phyloP scores from a whole-genome alignment of 2,888 invertebrate genomes.

The Cheilosia variabilis region DNA sequence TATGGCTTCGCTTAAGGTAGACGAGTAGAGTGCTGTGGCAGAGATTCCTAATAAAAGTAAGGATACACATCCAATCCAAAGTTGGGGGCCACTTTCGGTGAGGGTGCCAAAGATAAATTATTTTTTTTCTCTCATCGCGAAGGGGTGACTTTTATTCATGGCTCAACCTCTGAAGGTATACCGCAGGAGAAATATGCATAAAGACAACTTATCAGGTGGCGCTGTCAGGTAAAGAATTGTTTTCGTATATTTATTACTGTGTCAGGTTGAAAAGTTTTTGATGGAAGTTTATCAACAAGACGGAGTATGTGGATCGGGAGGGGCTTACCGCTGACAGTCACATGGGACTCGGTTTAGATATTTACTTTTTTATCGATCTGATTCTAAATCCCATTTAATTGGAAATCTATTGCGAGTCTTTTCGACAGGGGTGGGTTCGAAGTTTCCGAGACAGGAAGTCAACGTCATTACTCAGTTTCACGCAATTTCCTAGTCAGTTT shows the following conservation, averaged over 20 bases:
- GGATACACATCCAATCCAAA: conserved; percentile 16
- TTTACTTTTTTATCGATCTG: neutral
- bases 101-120: conserved; percentile 68
- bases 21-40: conserved; percentile 9
- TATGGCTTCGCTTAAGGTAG: conserved; percentile 28
- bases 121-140: conserved; percentile 39
- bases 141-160: conserved; percentile 36
- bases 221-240: conserved; percentile 22
- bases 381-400: neutral
- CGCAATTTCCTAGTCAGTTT: conserved; percentile 47
- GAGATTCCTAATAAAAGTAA: conserved; percentile 67
- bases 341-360: conserved; percentile 13
- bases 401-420: neutral
- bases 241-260: conserved; percentile 46
- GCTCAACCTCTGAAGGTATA: neutral
- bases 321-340: conserved; percentile 8
- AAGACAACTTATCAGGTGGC: conserved; percentile 28
- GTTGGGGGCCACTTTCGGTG: conserved; percentile 55
- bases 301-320: neutral
- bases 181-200: neutral
- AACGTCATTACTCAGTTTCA: conserved; percentile 44
- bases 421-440: neutral
- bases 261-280: conserved; percentile 48
- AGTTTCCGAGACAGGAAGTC: conserved; percentile 1
- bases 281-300: conserved; percentile 41